These are phyloP conservation scores for Anoplophora glabripennis DNA, from an alignment of 1,140 invertebrate genomes.

Conservation along the genomic window DNA sequence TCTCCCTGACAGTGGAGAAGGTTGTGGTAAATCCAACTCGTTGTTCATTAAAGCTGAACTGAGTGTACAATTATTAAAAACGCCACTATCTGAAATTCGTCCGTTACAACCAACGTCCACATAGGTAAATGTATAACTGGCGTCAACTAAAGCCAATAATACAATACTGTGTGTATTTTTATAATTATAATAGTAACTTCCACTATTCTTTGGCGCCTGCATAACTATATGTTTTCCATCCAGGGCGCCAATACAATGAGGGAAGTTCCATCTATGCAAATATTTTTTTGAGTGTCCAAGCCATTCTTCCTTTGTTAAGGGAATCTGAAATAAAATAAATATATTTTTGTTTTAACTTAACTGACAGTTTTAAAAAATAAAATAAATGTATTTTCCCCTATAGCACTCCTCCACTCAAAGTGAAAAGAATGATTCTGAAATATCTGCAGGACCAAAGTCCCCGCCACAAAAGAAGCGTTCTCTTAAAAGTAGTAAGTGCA, in stretches of 20 bases:
- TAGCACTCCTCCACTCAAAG: background rate
- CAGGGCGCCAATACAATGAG: slow-evolving; percentile 31
- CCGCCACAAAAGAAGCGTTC: background rate
- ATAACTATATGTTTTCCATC: slow-evolving; percentile 1
- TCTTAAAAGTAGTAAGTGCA: background rate
- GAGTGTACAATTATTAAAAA: slow-evolving; percentile 31
- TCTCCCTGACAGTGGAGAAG: slow-evolving; percentile 20
- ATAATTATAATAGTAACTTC: slow-evolving; percentile 27
- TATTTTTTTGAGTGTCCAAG: slow-evolving; percentile 18
- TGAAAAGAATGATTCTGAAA: background rate
- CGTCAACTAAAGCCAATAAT: slow-evolving; percentile 41
- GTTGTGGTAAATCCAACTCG: slow-evolving; percentile 10
- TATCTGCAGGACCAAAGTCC: background rate
- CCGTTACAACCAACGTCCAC: slow-evolving; percentile 41
- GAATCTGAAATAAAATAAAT: slow-evolving; percentile 10
- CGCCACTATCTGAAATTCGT: slow-evolving; percentile 39
- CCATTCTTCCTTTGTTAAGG: slow-evolving; percentile 22
- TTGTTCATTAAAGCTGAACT: background rate
- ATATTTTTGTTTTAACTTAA: background rate
- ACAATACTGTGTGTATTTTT: slow-evolving; percentile 26
- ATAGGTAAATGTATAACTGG: slow-evolving; percentile 42
- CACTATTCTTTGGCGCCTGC: slow-evolving; percentile 1
- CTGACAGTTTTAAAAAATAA: background rate
- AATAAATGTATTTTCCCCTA: background rate
- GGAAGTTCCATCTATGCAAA: slow-evolving; percentile 24